Base-by-base conservation (phyloP, 2,113 vertebrate genomes). In the Lycocorax pyrrhopterus region DNA sequence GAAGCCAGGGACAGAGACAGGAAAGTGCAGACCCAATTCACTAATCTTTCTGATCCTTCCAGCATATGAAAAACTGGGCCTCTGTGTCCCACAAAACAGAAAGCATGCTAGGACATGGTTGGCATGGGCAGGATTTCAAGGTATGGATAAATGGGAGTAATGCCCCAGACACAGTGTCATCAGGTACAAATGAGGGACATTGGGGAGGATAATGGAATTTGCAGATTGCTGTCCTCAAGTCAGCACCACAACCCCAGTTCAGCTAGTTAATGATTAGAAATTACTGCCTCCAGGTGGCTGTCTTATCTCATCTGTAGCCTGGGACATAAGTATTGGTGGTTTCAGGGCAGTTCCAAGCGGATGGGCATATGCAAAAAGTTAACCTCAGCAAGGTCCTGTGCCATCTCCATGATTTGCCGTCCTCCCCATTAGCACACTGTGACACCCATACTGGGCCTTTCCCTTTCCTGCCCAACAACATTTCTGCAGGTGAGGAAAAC, bases 181-280 rank as follows among this genome's bases (percentile, higher is more conserved):
- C 35, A 68, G 73, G 94, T 92, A 83, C 81, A 87, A 71, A 77
- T 9, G 2, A 82, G 72, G 39, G 59, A 55, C 72, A 80, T 3
- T 77, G 30, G 6, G n/a, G 49, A 9, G 37, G 58, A 74, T 84
- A 84, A 74, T 60, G 66, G 46, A 68, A 94, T 87, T 55, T 89
- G 20, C 44, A 75, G 84, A 88, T 60, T 82, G 66, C 58, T 76
- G 77, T 89, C 46, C 37, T 68, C 58, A 84, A 62, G 76, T 89
- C 60, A 92, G 64, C 66, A 68, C 64, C 37, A 53, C 56, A 93
- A 91, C 80, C 15, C 25, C n/a, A 59, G 75, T 59, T 77, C 62
- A 90, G 29, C 60, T 87, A 77, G 96, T 94, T 97, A 96, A 97
- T 96, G 67, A 96, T 93, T 92, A 96, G 71, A 94, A 94, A 87